phyloP scores from a whole-genome alignment of 2,113 vertebrate species.

The Silurus asotus region DNA sequence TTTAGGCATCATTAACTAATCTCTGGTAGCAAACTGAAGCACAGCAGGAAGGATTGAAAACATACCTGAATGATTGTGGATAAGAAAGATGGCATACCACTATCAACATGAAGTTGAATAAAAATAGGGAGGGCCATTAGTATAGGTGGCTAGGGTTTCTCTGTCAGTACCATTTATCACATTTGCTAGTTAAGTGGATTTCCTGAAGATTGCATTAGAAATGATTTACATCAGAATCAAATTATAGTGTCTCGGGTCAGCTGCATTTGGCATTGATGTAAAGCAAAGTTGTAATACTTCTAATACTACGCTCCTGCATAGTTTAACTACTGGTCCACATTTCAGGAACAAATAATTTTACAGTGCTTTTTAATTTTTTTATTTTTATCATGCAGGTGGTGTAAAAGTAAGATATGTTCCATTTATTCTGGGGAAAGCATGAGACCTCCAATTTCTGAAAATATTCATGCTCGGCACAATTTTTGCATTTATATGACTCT shows the following conservation, averaged over 20 bases:
- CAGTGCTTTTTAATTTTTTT: background rate
- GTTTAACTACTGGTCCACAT: background rate
- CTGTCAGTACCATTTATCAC: background rate
- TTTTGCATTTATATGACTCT: background rate
- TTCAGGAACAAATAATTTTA: background rate
- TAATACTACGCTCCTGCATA: too few relatives aligned
- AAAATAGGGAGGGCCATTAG: background rate
- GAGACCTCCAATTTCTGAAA: background rate
- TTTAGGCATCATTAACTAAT: background rate
- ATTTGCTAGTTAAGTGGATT: constrained; percentile 4
- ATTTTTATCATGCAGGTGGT: background rate
- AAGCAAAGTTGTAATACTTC: background rate
- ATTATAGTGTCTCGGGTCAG: background rate
- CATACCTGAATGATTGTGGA: background rate
- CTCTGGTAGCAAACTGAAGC: background rate
- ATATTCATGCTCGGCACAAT: background rate
- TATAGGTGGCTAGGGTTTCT: background rate
- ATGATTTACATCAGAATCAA: background rate
- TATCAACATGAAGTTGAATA: background rate
- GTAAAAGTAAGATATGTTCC: background rate
- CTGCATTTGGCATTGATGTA: background rate
- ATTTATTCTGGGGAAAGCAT: background rate
- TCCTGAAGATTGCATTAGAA: constrained; percentile 3
- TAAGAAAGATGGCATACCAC: background rate
- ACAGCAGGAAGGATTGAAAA: background rate